Conservation (phyloP, 2,113 vertebrate species). For the Syrrhaptes paradoxus region DNA sequence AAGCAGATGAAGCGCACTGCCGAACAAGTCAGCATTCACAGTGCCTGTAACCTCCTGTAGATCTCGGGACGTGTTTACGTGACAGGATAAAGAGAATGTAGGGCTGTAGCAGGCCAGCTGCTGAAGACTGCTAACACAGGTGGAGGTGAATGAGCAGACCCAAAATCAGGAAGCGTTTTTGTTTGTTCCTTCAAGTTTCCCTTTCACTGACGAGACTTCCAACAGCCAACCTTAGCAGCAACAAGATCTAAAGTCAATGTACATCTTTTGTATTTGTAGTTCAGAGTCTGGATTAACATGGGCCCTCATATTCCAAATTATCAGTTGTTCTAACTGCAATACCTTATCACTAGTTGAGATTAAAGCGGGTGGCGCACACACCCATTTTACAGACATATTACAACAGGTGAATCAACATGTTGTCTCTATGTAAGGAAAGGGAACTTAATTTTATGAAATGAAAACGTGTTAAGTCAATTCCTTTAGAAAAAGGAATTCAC, state of each 20-base stretch:
- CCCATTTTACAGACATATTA: not conserved
- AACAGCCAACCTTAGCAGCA: not conserved
- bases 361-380: accelerated
- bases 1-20: not conserved
- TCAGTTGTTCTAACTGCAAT: not conserved
- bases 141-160: not conserved
- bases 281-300: not conserved
- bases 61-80: not conserved
- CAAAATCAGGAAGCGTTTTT: not conserved
- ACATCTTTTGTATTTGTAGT: not conserved
- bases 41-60: accelerated
- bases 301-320: not conserved
- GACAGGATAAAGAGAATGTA: not conserved
- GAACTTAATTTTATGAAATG: not conserved
- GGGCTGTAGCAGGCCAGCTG: not conserved
- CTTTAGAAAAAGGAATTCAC: not conserved
- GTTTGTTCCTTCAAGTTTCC: not conserved
- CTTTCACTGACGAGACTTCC: not conserved
- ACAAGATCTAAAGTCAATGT: not conserved
- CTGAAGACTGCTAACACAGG: not conserved
- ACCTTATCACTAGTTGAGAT: not conserved
- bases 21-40: not conserved
- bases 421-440: not conserved
- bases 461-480: not conserved
- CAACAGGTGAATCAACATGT: not conserved